Base-by-base conservation (phyloP, 2,888 invertebrate genomes). In the Drosophila histrio region DNA sequence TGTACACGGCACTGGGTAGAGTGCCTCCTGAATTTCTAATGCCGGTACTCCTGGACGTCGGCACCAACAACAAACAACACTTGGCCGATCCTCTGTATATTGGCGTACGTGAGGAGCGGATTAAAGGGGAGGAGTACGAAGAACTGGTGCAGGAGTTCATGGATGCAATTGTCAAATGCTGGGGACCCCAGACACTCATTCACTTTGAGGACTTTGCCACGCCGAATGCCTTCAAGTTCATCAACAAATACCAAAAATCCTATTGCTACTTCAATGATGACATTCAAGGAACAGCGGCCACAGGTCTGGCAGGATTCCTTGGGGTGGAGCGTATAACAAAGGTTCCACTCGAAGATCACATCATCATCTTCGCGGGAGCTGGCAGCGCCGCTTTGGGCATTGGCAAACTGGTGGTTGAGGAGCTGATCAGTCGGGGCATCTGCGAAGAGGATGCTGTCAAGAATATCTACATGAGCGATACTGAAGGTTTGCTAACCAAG, bases 171-270 rank as follows among this genome's bases (percentile, higher is more conserved):
- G 59, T 71, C 0, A 0, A 28, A 2, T 6, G 26, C 2, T 88
- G 43, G 5, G 86, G 84, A 4, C 5, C 7, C 0, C 9, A 60
- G 0, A 84, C 78, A 0, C 65, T 85, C 0, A 79, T 85, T 4
- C 89, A 85, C 3, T 89, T 84, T 13, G 84, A 84, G 30, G 89
- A 84, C 58, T 84, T 84, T 61, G 63, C 86, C 46, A 88, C 89
- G 4, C 68, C 66, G 7, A 73, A 84, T 22, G 84, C 84, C 2
- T 82, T 84, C 1, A 66, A 54, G 41, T 68, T 85, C 0, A 41
- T 89, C 13, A 32, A 63, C 0, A 87, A 63, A 3, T 85, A 89
- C 24, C 63, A 66, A 52, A 0, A 70, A 0, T 9, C 39, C 0
- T 77, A 72, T n/a, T 89, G 83, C 34, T 64, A 41, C 2, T 71